Conservation (phyloP, 2,797 vertebrate species). For the Sebastes kiyomatsui region DNA sequence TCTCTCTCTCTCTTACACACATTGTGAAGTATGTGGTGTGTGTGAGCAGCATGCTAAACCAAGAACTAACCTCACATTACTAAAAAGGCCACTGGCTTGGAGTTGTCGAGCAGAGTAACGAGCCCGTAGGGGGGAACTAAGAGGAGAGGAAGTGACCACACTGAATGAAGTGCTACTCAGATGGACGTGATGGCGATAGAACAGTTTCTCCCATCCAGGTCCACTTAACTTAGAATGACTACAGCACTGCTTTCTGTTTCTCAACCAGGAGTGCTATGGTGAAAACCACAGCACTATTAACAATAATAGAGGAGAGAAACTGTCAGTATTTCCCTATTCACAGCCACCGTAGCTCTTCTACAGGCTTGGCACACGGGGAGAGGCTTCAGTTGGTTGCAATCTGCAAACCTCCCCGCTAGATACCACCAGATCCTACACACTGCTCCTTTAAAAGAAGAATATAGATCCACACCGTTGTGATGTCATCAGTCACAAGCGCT, state of each 20-base stretch:
- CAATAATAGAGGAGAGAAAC: too few relatives aligned
- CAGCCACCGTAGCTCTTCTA: too few relatives aligned
- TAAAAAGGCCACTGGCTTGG: background rate
- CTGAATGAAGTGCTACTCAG: background rate
- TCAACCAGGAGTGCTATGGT: background rate
- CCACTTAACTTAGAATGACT: background rate
- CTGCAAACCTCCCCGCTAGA: too few relatives aligned
- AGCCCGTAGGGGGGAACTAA: background rate
- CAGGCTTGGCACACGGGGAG: too few relatives aligned
- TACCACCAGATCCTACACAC: too few relatives aligned
- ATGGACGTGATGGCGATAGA: background rate
- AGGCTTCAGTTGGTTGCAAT: too few relatives aligned
- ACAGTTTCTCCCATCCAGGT: background rate
- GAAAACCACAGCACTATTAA: background rate
- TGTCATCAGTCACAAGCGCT: background rate
- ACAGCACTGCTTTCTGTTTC: background rate
- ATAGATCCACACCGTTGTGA: background rate
- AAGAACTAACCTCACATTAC: background rate
- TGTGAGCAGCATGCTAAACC: constrained; percentile 19
- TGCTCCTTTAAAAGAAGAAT: too few relatives aligned
- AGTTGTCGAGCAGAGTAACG: background rate
- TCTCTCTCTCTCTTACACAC: background rate
- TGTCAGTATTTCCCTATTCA: too few relatives aligned
- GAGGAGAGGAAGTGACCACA: background rate
- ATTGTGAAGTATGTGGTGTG: background rate